A percentile compares a stretch with the other conserved stretches of the same genome.
Conservation (phyloP, 1,140 invertebrate species). For the Drosophila ambigua region DNA sequence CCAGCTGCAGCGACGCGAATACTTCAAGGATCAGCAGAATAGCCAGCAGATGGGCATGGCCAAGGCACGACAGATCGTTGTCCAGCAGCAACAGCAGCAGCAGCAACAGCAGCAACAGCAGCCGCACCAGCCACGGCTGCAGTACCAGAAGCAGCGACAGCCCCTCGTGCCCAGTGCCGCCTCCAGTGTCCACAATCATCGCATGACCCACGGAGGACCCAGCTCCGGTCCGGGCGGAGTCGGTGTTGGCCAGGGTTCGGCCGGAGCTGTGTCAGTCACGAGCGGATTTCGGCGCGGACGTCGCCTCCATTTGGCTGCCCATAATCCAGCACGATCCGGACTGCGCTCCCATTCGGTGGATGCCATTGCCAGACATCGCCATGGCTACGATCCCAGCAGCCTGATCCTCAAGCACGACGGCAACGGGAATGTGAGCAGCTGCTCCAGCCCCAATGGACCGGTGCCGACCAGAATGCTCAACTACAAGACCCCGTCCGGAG, state of each 20-base stretch:
- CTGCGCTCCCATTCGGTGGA: slow-evolving; percentile 78
- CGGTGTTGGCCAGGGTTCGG: slow-evolving; percentile 3
- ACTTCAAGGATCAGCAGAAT: slow-evolving; percentile 63
- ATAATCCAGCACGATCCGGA: slow-evolving; percentile 39
- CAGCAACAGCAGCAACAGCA: slow-evolving; percentile 38
- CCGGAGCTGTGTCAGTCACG: slow-evolving; percentile 24
- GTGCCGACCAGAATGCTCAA: slow-evolving; percentile 68
- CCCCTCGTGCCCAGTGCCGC: slow-evolving; percentile 66
- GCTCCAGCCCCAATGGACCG: slow-evolving; percentile 20
- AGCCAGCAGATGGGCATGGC: slow-evolving; percentile 18
- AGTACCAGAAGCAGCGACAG: slow-evolving; percentile 72
- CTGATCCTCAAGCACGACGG: slow-evolving; percentile 77
- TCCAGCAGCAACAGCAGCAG: too few species aligned
- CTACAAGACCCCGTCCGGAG: slow-evolving; percentile 57
- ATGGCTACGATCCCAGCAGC: slow-evolving; percentile 75
- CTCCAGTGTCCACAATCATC: slow-evolving; percentile 74
- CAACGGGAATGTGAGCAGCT: slow-evolving; percentile 63
- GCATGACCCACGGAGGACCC: slow-evolving; percentile 44
- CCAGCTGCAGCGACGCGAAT: slow-evolving; percentile 62
- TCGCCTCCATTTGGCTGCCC: slow-evolving; percentile 49
- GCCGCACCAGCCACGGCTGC: slow-evolving; percentile 62
- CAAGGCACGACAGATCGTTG: slow-evolving; percentile 1
- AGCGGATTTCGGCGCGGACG: slow-evolving; percentile 65
- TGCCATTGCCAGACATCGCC: slow-evolving; percentile 67
- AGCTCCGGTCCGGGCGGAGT: neutral